Percentiles rank a stretch among this genome's conserved stretches.
phyloP scores from a whole-genome alignment of 2,888 invertebrate species.

The Parelbella ahira region DNA sequence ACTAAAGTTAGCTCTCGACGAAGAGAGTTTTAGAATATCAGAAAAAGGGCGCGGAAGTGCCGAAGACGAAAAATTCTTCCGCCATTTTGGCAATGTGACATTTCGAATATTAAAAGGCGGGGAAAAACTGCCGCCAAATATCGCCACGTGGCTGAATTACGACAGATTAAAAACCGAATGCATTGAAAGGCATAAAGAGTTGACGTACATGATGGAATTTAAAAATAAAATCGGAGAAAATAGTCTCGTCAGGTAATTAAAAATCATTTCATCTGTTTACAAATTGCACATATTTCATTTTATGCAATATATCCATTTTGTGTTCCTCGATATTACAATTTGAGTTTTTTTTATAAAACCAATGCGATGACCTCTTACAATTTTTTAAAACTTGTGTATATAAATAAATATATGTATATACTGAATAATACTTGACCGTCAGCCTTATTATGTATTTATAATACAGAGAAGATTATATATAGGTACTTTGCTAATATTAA shows the following conservation, averaged over 20 bases:
- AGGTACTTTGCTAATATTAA: too few relatives aligned
- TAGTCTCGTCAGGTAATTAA: slow-evolving; percentile 56
- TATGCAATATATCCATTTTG: background rate
- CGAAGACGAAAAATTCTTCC: slow-evolving; percentile 56
- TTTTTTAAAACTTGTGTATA: background rate
- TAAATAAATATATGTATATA: too few relatives aligned
- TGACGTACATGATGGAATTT: slow-evolving; percentile 59
- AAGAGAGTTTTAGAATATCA: slow-evolving; percentile 53
- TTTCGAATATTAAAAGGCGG: slow-evolving; percentile 73
- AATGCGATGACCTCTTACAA: slow-evolving; percentile 32
- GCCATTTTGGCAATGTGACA: slow-evolving; percentile 77
- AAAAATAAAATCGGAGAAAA: slow-evolving; percentile 52
- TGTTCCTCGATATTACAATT: background rate
- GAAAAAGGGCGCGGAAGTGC: slow-evolving; percentile 41
- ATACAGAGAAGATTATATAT: too few relatives aligned
- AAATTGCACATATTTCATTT: slow-evolving; percentile 1
- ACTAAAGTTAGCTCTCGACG: slow-evolving; percentile 67
- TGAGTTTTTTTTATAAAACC: background rate
- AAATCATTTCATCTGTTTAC: background rate
- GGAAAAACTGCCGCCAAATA: slow-evolving; percentile 67
- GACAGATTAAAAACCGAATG: slow-evolving; percentile 80
- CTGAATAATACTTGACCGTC: too few relatives aligned
- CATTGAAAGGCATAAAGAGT: slow-evolving; percentile 58
- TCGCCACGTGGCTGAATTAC: slow-evolving; percentile 81
- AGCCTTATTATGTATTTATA: too few relatives aligned